Conservation (phyloP, 2,113 vertebrate genomes). For the Psettodes erumei region DNA sequence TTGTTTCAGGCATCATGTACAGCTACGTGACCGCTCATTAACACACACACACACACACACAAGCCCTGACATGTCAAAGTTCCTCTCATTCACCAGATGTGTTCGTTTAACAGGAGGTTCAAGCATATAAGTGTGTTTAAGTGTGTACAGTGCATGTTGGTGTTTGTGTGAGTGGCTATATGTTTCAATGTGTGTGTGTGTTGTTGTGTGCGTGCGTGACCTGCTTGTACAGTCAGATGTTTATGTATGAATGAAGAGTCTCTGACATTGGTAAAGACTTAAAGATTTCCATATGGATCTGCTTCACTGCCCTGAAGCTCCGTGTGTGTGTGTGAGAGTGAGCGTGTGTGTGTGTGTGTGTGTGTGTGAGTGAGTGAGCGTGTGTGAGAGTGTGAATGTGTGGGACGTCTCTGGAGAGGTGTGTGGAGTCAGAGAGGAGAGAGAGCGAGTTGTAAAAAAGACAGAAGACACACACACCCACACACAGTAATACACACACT, state of each 20-base stretch:
- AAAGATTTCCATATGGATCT: slow-evolving; percentile 60
- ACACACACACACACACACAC: not conserved
- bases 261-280: slow-evolving; percentile 56
- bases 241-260: slow-evolving; percentile 43
- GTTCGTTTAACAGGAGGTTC: slow-evolving; percentile 8
- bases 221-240: slow-evolving; percentile 21
- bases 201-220: slow-evolving; percentile 26
- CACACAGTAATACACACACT: slow-evolving; percentile 35
- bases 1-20: not conserved
- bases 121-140: not conserved
- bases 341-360: slow-evolving; percentile 25
- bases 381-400: slow-evolving; percentile 27
- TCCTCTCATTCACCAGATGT: slow-evolving; percentile 4
- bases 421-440: slow-evolving; percentile 51
- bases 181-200: not conserved
- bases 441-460: slow-evolving; percentile 37
- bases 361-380: no score
- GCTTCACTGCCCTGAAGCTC: slow-evolving; percentile 27
- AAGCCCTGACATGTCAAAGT: not conserved
- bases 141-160: no score
- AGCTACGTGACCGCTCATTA: not conserved
- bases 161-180: not conserved
- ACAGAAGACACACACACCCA: slow-evolving; percentile 42
- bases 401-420: slow-evolving; percentile 55
- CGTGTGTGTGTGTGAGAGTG: slow-evolving; percentile 35